Percentiles rank a stretch among this genome's conserved stretches.
Evolutionary conservation across 2,797 vertebrate species (phyloP).

Genomic region (Danio jaintianensis): DNA sequence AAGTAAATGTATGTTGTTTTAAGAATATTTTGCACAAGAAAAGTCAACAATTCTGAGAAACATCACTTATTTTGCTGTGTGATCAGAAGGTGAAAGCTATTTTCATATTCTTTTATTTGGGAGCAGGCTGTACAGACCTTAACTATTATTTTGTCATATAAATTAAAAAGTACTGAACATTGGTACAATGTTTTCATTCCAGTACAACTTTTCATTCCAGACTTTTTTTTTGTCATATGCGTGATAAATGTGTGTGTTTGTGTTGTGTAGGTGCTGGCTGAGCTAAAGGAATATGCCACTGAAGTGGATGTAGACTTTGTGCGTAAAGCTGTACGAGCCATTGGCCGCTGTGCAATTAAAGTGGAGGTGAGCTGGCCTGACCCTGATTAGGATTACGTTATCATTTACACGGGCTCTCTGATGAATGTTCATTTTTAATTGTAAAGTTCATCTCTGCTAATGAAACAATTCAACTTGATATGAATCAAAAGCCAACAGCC

Average conservation of each 20-base stretch:
- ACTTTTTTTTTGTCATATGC: neutral
- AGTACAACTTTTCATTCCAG: neutral
- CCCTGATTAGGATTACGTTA: neutral
- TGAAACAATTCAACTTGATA: conserved; percentile 11
- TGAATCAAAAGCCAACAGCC: neutral
- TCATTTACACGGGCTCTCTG: conserved; percentile 6
- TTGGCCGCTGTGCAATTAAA: conserved; percentile 98
- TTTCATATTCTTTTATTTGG: too few relatives aligned
- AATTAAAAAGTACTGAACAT: too few relatives aligned
- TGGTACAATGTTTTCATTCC: neutral
- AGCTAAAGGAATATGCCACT: conserved; percentile 96
- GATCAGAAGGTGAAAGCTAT: too few relatives aligned
- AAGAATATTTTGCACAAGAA: too few relatives aligned
- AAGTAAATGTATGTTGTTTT: too few relatives aligned
- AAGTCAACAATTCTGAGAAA: too few relatives aligned
- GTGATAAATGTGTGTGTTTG: neutral
- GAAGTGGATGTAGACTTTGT: conserved; percentile 99
- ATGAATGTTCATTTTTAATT: neutral
- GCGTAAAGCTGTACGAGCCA: conserved; percentile 94
- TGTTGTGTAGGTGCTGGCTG: conserved; percentile 88
- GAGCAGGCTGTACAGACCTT: too few relatives aligned
- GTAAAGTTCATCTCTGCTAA: neutral
- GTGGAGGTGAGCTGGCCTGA: conserved; percentile 87
- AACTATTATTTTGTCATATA: too few relatives aligned
- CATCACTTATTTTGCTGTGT: too few relatives aligned